Base-by-base conservation (phyloP, 2,888 invertebrate species). In the Oligia fasciuncula region DNA sequence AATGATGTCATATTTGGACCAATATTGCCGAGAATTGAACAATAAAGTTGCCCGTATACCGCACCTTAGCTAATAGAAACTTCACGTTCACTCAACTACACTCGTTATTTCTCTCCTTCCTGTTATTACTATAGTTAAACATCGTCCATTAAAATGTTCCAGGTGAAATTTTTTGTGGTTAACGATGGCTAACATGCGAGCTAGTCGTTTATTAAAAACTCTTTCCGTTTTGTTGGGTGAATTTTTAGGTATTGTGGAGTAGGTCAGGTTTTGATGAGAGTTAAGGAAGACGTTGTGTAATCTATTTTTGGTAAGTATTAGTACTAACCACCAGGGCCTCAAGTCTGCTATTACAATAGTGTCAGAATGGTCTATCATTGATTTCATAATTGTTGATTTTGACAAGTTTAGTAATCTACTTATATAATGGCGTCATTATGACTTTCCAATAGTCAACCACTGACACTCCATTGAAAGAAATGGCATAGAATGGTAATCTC, bases 161-260 rank as follows among this genome's bases (percentile, higher is more conserved):
- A 43, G 46, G 43, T 74, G 71, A 74, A 74, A 73, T 73, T 77
- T 84, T 73, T 68, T 72, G 49, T 49, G 19, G 70, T 13, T 85
- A 85, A 82, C 71, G 83, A 86, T 4, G 40, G 1, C 6, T 35
- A 73, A 49, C 84, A 85, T 82, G 85, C 85, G 6, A 85, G 17
- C 13, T 3, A 23, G 66, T 82, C 83, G 70, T 85, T 76, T 85
- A 81, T 71, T 85, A 72, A 81, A 75, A 84, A 77, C 40, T 76
- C 29, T 75, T 81, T 51, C 19, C 4, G 9, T 65, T 73, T n/a
- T 66, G 29, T 67, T 19, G 23, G 63, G 51, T 43, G 9, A 67
- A 49, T 57, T 68, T 76, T 74, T 73, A 1, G 43, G 2, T 67
- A 29, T 49, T 67, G n/a, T 67, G 29, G 23, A 54, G 57, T 40